A percentile compares a stretch with the other conserved stretches of the same genome.
phyloP scores from a whole-genome alignment of 2,888 invertebrate species.

The Mythimna vitellina region DNA sequence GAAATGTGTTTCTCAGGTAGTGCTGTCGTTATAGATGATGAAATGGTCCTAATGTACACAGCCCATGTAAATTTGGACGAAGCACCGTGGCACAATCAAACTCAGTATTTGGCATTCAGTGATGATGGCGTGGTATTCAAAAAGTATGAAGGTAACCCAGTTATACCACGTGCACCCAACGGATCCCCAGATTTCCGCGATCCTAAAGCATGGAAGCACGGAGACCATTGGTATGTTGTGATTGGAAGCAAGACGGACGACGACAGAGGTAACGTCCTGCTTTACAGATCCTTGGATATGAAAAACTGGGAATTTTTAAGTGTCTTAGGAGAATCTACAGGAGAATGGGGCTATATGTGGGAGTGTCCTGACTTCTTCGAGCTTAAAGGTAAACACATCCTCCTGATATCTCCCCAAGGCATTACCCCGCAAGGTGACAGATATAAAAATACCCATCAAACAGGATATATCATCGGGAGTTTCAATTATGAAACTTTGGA shows the following conservation, averaged over 20 bases:
- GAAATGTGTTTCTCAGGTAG: slow-evolving; percentile 88
- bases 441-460: slow-evolving; percentile 82
- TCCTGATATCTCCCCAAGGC: slow-evolving; percentile 87
- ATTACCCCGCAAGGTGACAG: slow-evolving; percentile 81
- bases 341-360: slow-evolving; percentile 86
- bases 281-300: slow-evolving; percentile 84
- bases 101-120: slow-evolving; percentile 84
- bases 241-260: slow-evolving; percentile 83
- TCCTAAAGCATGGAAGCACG: slow-evolving; percentile 86
- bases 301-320: slow-evolving; percentile 81
- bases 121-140: slow-evolving; percentile 82
- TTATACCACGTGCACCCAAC: slow-evolving; percentile 78
- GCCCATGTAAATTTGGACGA: slow-evolving; percentile 71
- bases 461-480: slow-evolving; percentile 85
- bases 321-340: slow-evolving; percentile 81
- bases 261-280: slow-evolving; percentile 78
- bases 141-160: slow-evolving; percentile 85
- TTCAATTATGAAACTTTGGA: slow-evolving; percentile 84
- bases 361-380: slow-evolving; percentile 90
- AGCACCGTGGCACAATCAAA: slow-evolving; percentile 78
- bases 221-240: slow-evolving; percentile 83
- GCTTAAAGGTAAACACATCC: slow-evolving; percentile 81
- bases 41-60: slow-evolving; percentile 83
- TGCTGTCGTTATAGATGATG: slow-evolving; percentile 81
- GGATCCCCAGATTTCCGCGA: slow-evolving; percentile 87